Percentiles rank a stretch among this genome's conserved stretches.
phyloP scores from a whole-genome alignment of 2,113 vertebrate species.

The Seriola aureovittata region DNA sequence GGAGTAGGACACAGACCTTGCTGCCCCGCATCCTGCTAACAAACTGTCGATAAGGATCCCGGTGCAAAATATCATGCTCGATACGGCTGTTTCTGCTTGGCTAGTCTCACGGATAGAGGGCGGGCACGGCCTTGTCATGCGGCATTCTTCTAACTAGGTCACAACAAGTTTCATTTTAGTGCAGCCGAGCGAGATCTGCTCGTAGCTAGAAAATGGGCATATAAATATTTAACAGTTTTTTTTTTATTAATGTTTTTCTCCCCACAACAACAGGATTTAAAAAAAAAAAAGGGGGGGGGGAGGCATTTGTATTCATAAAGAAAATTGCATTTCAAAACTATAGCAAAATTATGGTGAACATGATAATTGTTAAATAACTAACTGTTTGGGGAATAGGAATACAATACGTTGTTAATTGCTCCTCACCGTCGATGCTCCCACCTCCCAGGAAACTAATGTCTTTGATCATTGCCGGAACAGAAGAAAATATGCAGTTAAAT shows the following conservation, averaged over 20 bases:
- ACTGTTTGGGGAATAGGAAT: constrained; percentile 70
- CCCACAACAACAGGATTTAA: constrained; percentile 47
- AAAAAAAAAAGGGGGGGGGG: constrained; percentile 46
- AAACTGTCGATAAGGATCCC: constrained; percentile 59
- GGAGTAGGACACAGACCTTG: constrained; percentile 58
- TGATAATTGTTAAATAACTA: constrained; percentile 72
- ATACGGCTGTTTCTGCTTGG: constrained; percentile 74
- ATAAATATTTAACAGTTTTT: constrained; percentile 81
- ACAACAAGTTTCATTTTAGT: constrained; percentile 81
- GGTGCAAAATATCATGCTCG: constrained; percentile 57
- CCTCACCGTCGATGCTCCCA: constrained; percentile 45
- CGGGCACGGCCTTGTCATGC: constrained; percentile 69
- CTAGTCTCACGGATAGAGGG: constrained; percentile 61
- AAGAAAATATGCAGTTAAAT: constrained; percentile 48
- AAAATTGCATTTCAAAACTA: constrained; percentile 64
- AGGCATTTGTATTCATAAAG: constrained; percentile 64
- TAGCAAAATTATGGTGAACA: constrained; percentile 51
- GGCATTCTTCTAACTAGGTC: constrained; percentile 82
- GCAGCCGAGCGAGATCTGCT: constrained; percentile 73
- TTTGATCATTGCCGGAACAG: constrained; percentile 69
- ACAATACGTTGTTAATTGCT: constrained; percentile 68
- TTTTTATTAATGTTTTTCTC: constrained; percentile 1
- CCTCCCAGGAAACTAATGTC: constrained; percentile 60
- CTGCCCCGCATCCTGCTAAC: constrained; percentile 50
- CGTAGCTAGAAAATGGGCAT: constrained; percentile 69